Evolutionary conservation across 2,113 vertebrate species (phyloP), one percentile per base, ranked within the genome.

Genomic region (Brienomyrus longianalis): DNA sequence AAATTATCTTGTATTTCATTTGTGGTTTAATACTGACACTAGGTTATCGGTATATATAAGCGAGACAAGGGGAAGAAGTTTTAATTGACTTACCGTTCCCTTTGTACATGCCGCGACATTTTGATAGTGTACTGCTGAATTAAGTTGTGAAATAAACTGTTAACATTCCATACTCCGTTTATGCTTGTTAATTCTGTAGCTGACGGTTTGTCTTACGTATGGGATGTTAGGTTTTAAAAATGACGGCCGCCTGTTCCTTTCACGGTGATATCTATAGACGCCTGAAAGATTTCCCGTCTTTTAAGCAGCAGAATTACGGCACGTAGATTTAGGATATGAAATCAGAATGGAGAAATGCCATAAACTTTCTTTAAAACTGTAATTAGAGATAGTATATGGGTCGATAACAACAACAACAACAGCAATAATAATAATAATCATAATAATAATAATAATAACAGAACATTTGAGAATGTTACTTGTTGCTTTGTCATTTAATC

Each of bases 91-190:
- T 77, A 77, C 70, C 31, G 86, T 56, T 91, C 83, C 77, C 91
- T 94, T 92, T 94, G 89, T 92, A 88, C 92, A 86, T 90, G n/a
- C 62, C 50, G 87, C 50, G 89, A 91, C 77, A 89, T 89, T 94
- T 94, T 95, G 93, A 95, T 95, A 95, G 96, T 96, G 96, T 96
- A 95, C 96, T 96, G 94, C 90, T 95, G 93, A 93, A 96, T 96
- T 96, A 96, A 94, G 95, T 97, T 91, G 94, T 96, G 95, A 92
- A 94, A 89, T 90, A 90, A 90, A 90, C 86, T 89, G 83, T 84
- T 27, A 86, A 31, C 83, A 90, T 90, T 90, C 54, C 52, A 66
- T 88, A 88, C 45, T 39, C 47, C 48, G 62, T 56, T 43, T 88
- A 84, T 89, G 89, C 19, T 21, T 62, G 48, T 45, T 54, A 66